Evolutionary conservation across 2,113 vertebrate genomes (phyloP), one percentile per base, ranked within the genome.

Genomic region (Bagarius yarrelli): DNA sequence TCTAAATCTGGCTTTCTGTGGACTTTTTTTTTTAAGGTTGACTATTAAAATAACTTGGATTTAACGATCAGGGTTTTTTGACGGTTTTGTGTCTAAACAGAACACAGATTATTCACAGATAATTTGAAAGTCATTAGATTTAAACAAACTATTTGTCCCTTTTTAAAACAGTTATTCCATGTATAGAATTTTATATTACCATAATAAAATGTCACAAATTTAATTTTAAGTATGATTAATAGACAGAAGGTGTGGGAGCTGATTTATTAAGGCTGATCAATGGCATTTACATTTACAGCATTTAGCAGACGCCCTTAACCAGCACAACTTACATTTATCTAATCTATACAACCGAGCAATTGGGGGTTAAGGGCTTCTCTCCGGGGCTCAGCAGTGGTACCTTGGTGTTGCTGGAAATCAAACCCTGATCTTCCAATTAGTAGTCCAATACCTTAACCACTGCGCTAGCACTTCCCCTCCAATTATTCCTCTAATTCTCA

Each of bases 91-190:
- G 25, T 4, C 80, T 34, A 83, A 83, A 80, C 83, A 9, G 83
- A 86, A 66, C 21, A 80, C 32, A 78, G 81, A 83, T 77, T 83
- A 77, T 87, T 89, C 83, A 85, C 55, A 27, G 81, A 81, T 79
- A 82, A 30, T n/a, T 77, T 16, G 88, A 89, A 90, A 85, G 86
- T 86, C 85, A 91, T 87, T 21, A 55, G 23, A 16, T 23, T 88
- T n/a, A n/a, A n/a, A 66, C 32, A 67, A n/a, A 40, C 12, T 32
- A 34, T 64, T 61, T 3, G 4, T 16, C 59, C n/a, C 13, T 30
- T 61, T 2, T 19, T 32, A 6, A 32, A 63, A 34, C 61, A 34
- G 16, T 34, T 18, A 66, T 66, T 69, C 64, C 11, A 18, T 40
- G 34, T 9, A 64, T 63, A 32, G 5, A 27, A 6, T 34, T 34